phyloP scores from a whole-genome alignment of 2,888 invertebrate species.

The Leucozona laternaria region DNA sequence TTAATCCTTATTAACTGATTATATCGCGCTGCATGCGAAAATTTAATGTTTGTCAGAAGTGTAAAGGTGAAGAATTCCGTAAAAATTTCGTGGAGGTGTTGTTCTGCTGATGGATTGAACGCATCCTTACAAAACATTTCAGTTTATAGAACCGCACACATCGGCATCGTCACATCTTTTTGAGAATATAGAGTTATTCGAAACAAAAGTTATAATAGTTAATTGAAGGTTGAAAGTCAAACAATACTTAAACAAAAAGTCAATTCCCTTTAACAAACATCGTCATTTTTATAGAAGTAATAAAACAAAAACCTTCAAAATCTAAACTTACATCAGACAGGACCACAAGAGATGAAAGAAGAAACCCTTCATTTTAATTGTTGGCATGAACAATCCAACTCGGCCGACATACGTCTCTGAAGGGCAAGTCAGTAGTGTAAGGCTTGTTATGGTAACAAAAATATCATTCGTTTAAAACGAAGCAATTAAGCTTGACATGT shows the following conservation, averaged over 20 bases:
- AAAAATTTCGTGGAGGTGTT: too few species aligned
- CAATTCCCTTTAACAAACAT: not conserved
- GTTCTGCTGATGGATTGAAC: too few species aligned
- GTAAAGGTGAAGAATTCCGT: too few species aligned
- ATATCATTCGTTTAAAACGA: not conserved
- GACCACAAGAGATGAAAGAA: not conserved
- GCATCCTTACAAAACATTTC: too few species aligned
- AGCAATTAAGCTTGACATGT: constrained; percentile 18
- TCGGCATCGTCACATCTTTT: too few species aligned
- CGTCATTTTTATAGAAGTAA: not conserved
- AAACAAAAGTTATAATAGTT: not conserved
- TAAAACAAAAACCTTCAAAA: not conserved
- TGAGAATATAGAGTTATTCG: not conserved
- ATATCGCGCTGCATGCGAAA: too few species aligned
- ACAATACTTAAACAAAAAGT: not conserved
- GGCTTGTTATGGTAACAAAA: not conserved
- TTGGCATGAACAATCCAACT: not conserved
- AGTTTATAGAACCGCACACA: too few species aligned
- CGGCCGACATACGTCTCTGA: not conserved
- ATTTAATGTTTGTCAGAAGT: too few species aligned
- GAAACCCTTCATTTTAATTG: constrained; percentile 10
- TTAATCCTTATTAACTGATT: too few species aligned
- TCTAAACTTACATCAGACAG: not conserved
- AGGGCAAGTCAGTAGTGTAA: not conserved
- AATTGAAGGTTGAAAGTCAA: not conserved